Evolutionary conservation across 2,113 vertebrate genomes (phyloP).

Genomic region (Ochotona curzoniae): DNA sequence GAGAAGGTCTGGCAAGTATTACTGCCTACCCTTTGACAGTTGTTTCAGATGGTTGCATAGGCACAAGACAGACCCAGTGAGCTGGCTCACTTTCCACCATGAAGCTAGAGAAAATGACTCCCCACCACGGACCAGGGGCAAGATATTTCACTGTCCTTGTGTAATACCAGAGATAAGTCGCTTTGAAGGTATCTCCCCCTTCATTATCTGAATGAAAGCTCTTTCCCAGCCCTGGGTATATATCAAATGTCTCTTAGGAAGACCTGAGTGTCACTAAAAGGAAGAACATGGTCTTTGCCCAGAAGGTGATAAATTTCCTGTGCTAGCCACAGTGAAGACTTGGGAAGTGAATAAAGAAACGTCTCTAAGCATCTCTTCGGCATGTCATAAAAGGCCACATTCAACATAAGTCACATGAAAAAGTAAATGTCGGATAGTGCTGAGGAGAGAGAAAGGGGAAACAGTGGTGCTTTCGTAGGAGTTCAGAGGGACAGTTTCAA

Average conservation of each 20-base stretch:
- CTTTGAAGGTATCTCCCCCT: constrained; percentile 22
- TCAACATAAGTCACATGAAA: constrained; percentile 55
- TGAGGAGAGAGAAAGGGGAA: neutral
- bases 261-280: constrained; percentile 53
- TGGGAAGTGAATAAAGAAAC: constrained; percentile 72
- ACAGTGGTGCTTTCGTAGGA: neutral
- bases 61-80: constrained; percentile 15
- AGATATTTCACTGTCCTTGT: neutral
- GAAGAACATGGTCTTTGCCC: constrained; percentile 53
- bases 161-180: neutral
- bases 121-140: neutral
- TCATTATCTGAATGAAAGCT: constrained; percentile 52
- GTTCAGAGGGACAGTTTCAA: neutral
- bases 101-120: constrained; percentile 23
- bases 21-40: neutral
- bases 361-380: constrained; percentile 60
- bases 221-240: constrained; percentile 34
- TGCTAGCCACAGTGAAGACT: constrained; percentile 56
- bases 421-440: constrained; percentile 36
- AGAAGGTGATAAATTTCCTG: constrained; percentile 60
- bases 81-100: constrained; percentile 10
- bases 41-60: constrained; percentile 4
- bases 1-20: neutral
- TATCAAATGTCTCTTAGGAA: constrained; percentile 62
- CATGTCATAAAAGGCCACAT: constrained; percentile 67